Conservation (phyloP, 2,888 invertebrate genomes). For the Portevinia maculata region DNA sequence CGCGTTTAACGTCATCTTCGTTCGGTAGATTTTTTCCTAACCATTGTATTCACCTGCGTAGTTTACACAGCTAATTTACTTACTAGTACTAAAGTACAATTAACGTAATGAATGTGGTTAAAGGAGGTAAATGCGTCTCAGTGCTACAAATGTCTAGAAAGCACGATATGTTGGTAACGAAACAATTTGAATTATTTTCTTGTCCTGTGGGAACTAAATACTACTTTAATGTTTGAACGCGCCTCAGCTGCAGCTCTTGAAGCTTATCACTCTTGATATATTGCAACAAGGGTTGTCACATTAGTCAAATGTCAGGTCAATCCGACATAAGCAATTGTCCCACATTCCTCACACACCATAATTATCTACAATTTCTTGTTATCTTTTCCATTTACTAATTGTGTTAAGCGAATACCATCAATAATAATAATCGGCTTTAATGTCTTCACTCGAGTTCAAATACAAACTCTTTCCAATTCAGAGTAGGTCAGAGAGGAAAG, state of each 20-base stretch:
- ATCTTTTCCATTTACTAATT: neutral
- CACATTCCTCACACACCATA: neutral
- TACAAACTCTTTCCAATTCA: conserved; percentile 26
- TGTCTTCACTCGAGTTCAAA: neutral
- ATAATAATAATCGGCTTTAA: conserved; percentile 10
- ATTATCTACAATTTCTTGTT: neutral
- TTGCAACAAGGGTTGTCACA: no score
- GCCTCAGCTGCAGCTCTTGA: no score
- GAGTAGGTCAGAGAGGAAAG: conserved; percentile 46
- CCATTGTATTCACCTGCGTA: neutral
- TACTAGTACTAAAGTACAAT: neutral
- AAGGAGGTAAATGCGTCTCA: neutral
- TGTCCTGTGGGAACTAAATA: neutral
- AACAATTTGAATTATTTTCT: neutral
- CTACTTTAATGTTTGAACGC: no score
- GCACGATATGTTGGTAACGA: conserved; percentile 1
- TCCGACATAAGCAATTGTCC: neutral
- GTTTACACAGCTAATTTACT: neutral
- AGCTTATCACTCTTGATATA: no score
- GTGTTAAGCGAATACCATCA: neutral
- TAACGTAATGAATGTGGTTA: conserved; percentile 18
- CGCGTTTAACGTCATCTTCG: no score
- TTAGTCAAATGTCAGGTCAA: neutral
- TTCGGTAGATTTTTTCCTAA: no score
- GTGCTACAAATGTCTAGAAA: conserved; percentile 10